Conservation (phyloP, 2,797 vertebrate genomes). For the Gambusia yucatana region DNA sequence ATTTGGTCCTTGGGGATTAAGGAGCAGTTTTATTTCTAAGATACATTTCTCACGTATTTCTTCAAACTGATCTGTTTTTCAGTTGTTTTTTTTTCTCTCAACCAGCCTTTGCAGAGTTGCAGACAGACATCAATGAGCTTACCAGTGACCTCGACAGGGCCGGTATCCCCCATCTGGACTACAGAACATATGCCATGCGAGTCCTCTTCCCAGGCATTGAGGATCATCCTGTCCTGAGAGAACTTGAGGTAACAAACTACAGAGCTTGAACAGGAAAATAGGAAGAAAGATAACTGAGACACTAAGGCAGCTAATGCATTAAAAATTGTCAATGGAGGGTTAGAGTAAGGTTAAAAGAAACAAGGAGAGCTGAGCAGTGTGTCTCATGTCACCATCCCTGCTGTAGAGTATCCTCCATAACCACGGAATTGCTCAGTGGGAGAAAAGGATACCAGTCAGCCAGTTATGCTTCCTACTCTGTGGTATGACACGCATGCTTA, state of each 20-base stretch:
- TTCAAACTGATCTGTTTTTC: slow-evolving; percentile 21
- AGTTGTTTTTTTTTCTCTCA: slow-evolving; percentile 10
- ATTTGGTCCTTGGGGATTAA: slow-evolving; percentile 49
- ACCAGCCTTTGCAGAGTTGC: slow-evolving; percentile 95
- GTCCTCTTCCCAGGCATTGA: slow-evolving; percentile 97
- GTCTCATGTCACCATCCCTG: slow-evolving; percentile 23
- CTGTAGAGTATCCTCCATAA: slow-evolving; percentile 50
- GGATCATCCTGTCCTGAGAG: slow-evolving; percentile 93
- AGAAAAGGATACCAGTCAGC: slow-evolving; percentile 47
- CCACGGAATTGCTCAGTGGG: slow-evolving; percentile 46
- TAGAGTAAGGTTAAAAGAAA: slow-evolving; percentile 24
- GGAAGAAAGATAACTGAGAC: slow-evolving; percentile 65
- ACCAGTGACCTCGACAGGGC: slow-evolving; percentile 95
- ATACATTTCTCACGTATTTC: slow-evolving; percentile 36
- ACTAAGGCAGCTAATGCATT: slow-evolving; percentile 13
- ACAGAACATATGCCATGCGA: slow-evolving; percentile 93
- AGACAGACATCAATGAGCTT: slow-evolving; percentile 97
- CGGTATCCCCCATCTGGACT: slow-evolving; percentile 94
- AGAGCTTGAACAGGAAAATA: slow-evolving; percentile 81
- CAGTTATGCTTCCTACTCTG: slow-evolving; percentile 48
- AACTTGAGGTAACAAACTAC: slow-evolving; percentile 91
- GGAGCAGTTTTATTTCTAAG: slow-evolving; percentile 39
- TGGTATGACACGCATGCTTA: slow-evolving; percentile 27
- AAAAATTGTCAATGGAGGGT: slow-evolving; percentile 36
- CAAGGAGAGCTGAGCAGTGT: slow-evolving; percentile 14